Evolutionary conservation across 2,888 invertebrate genomes (phyloP).

Genomic region (Xestia c-nigrum): DNA sequence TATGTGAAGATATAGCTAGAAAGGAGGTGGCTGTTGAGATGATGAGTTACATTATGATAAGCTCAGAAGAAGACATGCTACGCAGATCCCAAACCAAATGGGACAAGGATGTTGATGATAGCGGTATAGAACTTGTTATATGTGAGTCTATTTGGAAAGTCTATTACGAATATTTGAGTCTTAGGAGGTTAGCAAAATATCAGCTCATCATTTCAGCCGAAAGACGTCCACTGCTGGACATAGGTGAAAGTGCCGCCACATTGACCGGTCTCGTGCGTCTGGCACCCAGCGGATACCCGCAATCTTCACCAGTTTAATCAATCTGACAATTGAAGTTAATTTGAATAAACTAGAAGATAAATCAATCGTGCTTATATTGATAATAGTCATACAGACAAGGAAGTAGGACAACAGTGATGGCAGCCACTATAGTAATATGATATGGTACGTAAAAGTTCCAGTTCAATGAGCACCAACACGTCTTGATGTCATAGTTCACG

Average conservation of each 20-base stretch:
- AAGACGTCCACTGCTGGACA: too few relatives aligned
- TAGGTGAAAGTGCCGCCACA: too few relatives aligned
- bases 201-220: too few relatives aligned
- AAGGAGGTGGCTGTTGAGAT: neutral
- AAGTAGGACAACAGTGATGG: neutral
- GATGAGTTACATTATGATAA: neutral
- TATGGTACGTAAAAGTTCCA: slow-evolving; percentile 17
- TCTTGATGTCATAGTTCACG: slow-evolving; percentile 32
- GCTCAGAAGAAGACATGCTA: neutral
- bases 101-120: neutral
- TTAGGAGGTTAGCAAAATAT: neutral
- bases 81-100: neutral
- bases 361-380: neutral
- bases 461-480: slow-evolving; percentile 13
- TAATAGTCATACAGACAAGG: neutral
- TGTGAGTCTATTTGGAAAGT: neutral
- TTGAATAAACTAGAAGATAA: neutral
- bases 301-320: too few relatives aligned
- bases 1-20: neutral
- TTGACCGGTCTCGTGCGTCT: too few relatives aligned
- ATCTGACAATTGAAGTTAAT: neutral
- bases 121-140: neutral
- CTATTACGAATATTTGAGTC: neutral
- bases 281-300: too few relatives aligned
- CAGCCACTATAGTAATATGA: neutral